Evolutionary conservation across 2,113 vertebrate genomes (phyloP), one percentile per base, ranked within the genome.

Genomic region (Elaphurus davidianus): DNA sequence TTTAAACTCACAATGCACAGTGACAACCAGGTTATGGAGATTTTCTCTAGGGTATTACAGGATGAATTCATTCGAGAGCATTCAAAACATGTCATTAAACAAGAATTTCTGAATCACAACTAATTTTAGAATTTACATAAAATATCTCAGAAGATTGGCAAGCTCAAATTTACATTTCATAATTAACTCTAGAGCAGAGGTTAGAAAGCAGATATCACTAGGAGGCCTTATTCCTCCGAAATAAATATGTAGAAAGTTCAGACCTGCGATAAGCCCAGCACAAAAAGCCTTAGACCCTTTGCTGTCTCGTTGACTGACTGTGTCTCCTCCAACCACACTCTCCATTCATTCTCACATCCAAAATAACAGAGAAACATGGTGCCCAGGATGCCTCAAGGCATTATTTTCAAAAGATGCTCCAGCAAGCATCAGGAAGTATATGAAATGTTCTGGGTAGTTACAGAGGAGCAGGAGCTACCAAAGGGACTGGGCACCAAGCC

Each of bases 1-100:
- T 98, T 98, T 98, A 98, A 98, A 98, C 81, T 90, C 86, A 43
- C 98, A 98, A 98, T 95, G 96, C 97, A 98, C 97, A 98, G 97
- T 94, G 97, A 96, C 98, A 98, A 97, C 95, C 96, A 98, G 52
- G 95, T 83, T 95, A 47, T 50, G 15, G 14, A 74, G 28, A 59
- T 92, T 90, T 94, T 98, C 91, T 98, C 97, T 97, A 85, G 40
- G 94, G 94, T 86, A 96, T 91, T 92, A 7, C 0, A 40, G 3
- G 0, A 82, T 88, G 64, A 64, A 88, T 67, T 79, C 19, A 91
- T 67, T 92, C 55, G 59, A 67, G 2, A 91, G 4, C 40, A 93
- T 93, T 89, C 28, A 92, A 94, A 98, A 60, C 43, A 86, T 91
- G 97, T 98, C 79, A 98, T 97, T 97, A 97, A 98, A 94, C 11